Evolutionary conservation across 2,797 vertebrate genomes (phyloP).

Genomic region (Alectoris magna): DNA sequence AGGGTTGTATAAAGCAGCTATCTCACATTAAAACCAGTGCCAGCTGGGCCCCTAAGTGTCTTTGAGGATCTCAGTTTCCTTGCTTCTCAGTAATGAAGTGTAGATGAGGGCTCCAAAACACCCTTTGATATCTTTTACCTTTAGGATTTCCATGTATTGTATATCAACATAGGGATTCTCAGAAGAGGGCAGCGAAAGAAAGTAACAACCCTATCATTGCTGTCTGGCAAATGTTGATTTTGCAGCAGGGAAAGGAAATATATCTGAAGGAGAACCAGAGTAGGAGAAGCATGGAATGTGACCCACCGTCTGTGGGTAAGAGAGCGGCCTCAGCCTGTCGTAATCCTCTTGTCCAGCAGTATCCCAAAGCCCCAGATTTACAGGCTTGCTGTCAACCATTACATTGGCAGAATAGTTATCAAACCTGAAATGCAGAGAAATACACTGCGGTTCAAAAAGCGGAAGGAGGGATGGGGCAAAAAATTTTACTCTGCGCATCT

Average conservation of each 20-base stretch:
- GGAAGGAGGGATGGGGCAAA: not conserved
- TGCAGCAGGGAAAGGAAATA: not conserved
- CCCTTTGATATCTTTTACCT: not conserved
- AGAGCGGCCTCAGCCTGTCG: constrained; percentile 91
- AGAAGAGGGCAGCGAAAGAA: not conserved
- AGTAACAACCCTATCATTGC: not conserved
- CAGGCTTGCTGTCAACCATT: constrained; percentile 96
- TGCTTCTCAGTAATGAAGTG: not conserved
- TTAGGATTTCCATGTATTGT: not conserved
- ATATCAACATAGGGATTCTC: not conserved
- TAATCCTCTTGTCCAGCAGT: constrained; percentile 95
- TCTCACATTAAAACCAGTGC: not conserved
- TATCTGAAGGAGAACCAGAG: not conserved
- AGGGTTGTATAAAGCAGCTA: not conserved
- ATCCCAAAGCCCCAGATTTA: constrained; percentile 94
- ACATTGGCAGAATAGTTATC: constrained; percentile 96
- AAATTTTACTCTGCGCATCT: not conserved
- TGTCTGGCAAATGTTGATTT: not conserved
- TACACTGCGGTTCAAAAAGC: not conserved
- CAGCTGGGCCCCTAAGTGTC: not conserved
- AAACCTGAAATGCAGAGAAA: constrained; percentile 80
- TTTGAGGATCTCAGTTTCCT: not conserved
- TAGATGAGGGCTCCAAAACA: not conserved
- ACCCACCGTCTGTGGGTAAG: constrained; percentile 92
- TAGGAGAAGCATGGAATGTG: not conserved